These are phyloP conservation scores for Cylloceria caligata DNA, from an alignment of 2,888 invertebrate species.

Conservation along the genomic window DNA sequence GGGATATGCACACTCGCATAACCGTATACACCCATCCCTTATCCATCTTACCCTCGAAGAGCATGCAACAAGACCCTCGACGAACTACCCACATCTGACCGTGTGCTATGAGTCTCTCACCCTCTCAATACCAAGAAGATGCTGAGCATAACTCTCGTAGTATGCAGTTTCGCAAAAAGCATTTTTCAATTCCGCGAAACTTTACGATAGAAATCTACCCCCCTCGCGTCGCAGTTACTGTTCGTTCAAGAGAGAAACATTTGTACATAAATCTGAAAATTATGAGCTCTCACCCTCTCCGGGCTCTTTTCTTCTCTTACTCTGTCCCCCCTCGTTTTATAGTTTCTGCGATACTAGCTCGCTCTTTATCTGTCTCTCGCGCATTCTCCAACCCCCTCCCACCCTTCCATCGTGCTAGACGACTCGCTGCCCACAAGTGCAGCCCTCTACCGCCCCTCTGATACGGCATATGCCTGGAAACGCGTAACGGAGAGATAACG, in stretches of 20 bases:
- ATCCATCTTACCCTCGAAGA: constrained; percentile 74
- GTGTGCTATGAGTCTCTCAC: constrained; percentile 38
- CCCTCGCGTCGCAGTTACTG: constrained; percentile 53
- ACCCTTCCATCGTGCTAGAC: constrained; percentile 50
- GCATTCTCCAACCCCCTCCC: constrained; percentile 54
- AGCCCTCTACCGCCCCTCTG: constrained; percentile 57
- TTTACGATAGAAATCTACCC: constrained; percentile 82
- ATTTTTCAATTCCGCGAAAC: constrained; percentile 83
- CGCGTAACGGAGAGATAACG: constrained; percentile 83
- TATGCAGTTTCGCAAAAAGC: constrained; percentile 72
- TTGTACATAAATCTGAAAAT: constrained; percentile 84
- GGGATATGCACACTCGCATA: constrained; percentile 50
- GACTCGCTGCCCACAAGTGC: constrained; percentile 62
- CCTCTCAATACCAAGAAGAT: constrained; percentile 38
- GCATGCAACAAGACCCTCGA: constrained; percentile 47
- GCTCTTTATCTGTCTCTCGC: constrained; percentile 46
- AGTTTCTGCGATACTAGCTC: constrained; percentile 54
- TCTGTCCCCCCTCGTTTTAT: constrained; percentile 57
- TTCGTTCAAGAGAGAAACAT: constrained; percentile 77
- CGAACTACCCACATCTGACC: constrained; percentile 51
- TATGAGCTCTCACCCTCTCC: constrained; percentile 76
- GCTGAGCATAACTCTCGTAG: constrained; percentile 21
- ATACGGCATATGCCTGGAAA: constrained; percentile 82
- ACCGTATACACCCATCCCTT: constrained; percentile 78
- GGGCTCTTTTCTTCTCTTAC: constrained; percentile 24